phyloP scores from a whole-genome alignment of 2,113 vertebrate species.

The Xiphophorus maculatus region DNA sequence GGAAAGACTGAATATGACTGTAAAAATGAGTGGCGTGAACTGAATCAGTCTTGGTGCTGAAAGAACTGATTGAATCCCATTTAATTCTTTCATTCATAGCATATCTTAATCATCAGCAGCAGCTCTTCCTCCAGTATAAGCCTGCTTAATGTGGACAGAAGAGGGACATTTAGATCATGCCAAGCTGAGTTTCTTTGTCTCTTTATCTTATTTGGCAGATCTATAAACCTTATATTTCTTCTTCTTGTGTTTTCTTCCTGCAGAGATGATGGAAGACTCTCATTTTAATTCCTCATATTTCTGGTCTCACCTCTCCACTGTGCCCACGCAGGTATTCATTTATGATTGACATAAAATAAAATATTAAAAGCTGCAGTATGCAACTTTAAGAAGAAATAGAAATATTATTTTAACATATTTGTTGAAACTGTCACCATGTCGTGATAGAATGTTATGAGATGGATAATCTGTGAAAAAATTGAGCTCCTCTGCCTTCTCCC shows the following conservation, averaged over 20 bases:
- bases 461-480: no score
- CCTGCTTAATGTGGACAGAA: neutral
- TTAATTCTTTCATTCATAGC: neutral
- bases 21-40: neutral
- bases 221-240: neutral
- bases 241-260: conserved; percentile 64
- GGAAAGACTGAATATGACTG: neutral
- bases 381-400: no score
- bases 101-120: neutral
- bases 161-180: neutral
- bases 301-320: conserved; percentile 94
- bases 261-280: conserved; percentile 99
- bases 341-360: neutral
- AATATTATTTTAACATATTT: no score
- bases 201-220: neutral
- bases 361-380: neutral
- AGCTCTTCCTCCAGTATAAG: neutral
- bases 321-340: conserved; percentile 89
- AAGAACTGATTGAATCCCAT: neutral
- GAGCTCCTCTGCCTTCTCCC: no score
- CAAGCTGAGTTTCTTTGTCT: neutral
- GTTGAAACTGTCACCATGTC: no score
- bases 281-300: conserved; percentile 99
- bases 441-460: no score
- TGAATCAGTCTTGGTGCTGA: neutral